Base-by-base conservation (phyloP, 2,888 invertebrate genomes). In the Diaphora mendica region DNA sequence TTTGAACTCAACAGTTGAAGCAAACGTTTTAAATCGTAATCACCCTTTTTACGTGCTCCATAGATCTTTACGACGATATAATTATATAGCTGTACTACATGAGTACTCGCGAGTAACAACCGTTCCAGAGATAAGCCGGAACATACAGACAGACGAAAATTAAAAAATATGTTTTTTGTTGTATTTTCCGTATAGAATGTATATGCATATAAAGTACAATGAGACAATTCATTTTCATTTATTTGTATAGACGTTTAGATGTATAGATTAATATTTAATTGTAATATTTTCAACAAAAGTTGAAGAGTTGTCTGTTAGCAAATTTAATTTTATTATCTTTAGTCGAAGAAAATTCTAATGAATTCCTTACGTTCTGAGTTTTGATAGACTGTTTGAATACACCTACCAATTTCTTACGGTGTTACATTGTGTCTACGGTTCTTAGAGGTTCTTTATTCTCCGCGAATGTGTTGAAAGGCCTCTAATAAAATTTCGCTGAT, bases 401-500 rank as follows among this genome's bases (percentile, higher is more conserved):
- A 59, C 15, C 2, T 44, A 44, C 59, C 26, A 13, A 59, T 26
- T 26, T 1, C 13, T 13, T 26, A 59, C 26, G 13, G 26, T 26
- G 9, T 15, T 59, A 26, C 59, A 26, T 59, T 59, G 26, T 59
- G 5, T 59, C 59, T 26, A 5, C 13, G 13, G 13, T 26, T 26
- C 13, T 59, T 26, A 26, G 59, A 26, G 59, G 59, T 59, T 59
- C 26, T 59, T 59, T 26, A 15, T 59, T 59, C 26, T 3, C 4
- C 13, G 3, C 26, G 17, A 30, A 17, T 17, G 15, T 62, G 62
- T 62, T 30, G 30, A 59, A 62, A 30, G 30, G 62, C 62, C 62
- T 62, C 62, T 62, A 17, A 30, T 62, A 62, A 62, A 62, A 62
- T 62, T 62, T 62, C 62, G 62, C 17, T 62, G 62, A 62, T 62